Base-by-base conservation (phyloP, 2,888 invertebrate species). In the Craniophora ligustri region DNA sequence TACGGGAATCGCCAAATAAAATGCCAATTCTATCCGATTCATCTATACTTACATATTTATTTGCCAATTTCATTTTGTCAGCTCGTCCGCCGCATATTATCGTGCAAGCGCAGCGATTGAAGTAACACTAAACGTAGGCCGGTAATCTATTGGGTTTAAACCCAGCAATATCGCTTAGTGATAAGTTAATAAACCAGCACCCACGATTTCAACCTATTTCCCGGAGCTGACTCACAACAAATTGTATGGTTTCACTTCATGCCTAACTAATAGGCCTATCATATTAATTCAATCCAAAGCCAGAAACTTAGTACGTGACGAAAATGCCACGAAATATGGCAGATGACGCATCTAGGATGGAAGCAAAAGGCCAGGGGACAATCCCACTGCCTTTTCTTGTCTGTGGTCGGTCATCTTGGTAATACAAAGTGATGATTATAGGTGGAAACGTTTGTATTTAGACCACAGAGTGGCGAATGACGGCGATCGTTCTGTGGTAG, bases 391-490 rank as follows among this genome's bases (percentile, higher is more conserved):
- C 49, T 36, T 51, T 36, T 38, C 39, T 26, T 46, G 18, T 2
- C 4, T 49, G 56, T 65, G 48, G 57, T 44, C 45, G 48, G n/a
- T n/a, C 64, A 56, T 36, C 7, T 30, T 30, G 7, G 40, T 54
- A 70, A 67, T 72, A 60, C 47, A 36, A 64, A 72, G 56, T 67
- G 51, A 47, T 67, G 69, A 71, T 70, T 60, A 58, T 42, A 19
- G 21, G 11, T n/a, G 3, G 42, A 51, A 30, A 46, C 23, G 51
- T 71, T 77, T 64, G 58, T 56, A 78, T 74, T 67, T 70, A 73
- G 76, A 79, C 81, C 79, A 75, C 81, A 81, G 55, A 61, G 40
- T 67, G 50, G 45, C 42, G 23, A 32, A 35, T 75, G 63, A 64
- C 67, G 67, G 23, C 58, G 49, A 39, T 30, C 31, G 42, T 15